Evolutionary conservation across 2,113 vertebrate species (phyloP).

Genomic region (Mustela lutreola): DNA sequence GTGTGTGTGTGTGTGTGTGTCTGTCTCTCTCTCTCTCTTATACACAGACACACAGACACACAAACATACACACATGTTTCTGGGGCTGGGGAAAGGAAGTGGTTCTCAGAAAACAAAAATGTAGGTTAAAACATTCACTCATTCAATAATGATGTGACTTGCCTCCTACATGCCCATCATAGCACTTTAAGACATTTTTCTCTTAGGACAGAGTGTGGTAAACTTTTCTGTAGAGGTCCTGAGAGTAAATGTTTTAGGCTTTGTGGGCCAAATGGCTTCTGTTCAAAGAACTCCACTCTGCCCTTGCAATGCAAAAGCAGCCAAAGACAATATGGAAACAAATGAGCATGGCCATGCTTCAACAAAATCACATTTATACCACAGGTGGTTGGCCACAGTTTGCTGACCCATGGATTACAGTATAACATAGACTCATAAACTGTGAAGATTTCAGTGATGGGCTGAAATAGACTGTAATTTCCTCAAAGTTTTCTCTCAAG

Average conservation of each 20-base stretch:
- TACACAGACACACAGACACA: neutral
- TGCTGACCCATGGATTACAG: neutral
- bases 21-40: neutral
- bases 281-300: neutral
- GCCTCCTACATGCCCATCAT: neutral
- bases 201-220: neutral
- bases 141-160: neutral
- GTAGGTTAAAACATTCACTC: neutral
- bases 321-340: neutral
- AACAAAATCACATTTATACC: slow-evolving; percentile 11
- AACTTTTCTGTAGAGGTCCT: neutral
- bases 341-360: neutral
- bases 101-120: neutral
- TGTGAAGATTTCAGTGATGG: neutral
- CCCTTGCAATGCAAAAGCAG: neutral
- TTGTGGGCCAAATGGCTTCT: neutral
- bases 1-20: too few relatives aligned
- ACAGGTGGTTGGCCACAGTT: neutral
- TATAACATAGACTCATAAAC: neutral
- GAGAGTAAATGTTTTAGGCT: slow-evolving; percentile 18
- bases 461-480: neutral
- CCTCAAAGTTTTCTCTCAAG: neutral
- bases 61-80: neutral
- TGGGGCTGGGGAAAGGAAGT: neutral
- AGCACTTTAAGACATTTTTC: neutral